These are phyloP conservation scores for Exephanes ischioxanthus DNA, from an alignment of 2,888 invertebrate genomes.

Conservation along the genomic window DNA sequence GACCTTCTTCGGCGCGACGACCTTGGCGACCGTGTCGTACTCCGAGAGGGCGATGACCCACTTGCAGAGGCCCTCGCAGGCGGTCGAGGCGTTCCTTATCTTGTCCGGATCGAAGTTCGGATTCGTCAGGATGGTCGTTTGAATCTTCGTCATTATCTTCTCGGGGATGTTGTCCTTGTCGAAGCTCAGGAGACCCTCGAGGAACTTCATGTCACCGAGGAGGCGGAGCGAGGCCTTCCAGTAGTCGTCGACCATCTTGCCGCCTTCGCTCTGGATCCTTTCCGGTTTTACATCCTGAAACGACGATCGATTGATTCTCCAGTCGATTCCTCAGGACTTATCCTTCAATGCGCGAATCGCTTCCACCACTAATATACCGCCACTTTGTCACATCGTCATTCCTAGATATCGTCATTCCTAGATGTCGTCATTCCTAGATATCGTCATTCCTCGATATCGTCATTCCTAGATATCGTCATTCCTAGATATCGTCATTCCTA, in stretches of 20 bases:
- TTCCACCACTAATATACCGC: too few relatives aligned
- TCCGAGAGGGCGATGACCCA: slow-evolving; percentile 98
- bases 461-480: too few relatives aligned
- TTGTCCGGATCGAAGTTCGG: slow-evolving; percentile 97
- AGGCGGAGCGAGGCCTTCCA: slow-evolving; percentile 97
- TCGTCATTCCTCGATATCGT: too few relatives aligned
- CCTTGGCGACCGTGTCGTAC: slow-evolving; percentile 96
- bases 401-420: too few relatives aligned
- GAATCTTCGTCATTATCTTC: slow-evolving; percentile 92
- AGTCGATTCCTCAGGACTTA: too few relatives aligned
- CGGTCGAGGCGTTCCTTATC: slow-evolving; percentile 93
- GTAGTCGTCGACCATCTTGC: slow-evolving; percentile 95
- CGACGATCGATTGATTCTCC: background rate
- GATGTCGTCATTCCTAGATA: too few relatives aligned
- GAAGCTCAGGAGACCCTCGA: slow-evolving; percentile 93
- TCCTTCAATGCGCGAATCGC: too few relatives aligned
- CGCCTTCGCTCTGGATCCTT: slow-evolving; percentile 91
- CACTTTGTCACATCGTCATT: too few relatives aligned
- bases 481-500: too few relatives aligned
- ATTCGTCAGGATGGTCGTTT: slow-evolving; percentile 92
- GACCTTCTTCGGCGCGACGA: slow-evolving; percentile 96
- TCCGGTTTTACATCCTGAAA: slow-evolving; percentile 94
- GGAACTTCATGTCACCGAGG: slow-evolving; percentile 96
- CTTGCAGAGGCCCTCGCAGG: slow-evolving; percentile 96
- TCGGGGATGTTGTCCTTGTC: slow-evolving; percentile 97